A percentile compares a stretch with the other conserved stretches of the same genome.
phyloP scores from a whole-genome alignment of 2,113 vertebrate genomes.

The Haemorhous mexicanus region DNA sequence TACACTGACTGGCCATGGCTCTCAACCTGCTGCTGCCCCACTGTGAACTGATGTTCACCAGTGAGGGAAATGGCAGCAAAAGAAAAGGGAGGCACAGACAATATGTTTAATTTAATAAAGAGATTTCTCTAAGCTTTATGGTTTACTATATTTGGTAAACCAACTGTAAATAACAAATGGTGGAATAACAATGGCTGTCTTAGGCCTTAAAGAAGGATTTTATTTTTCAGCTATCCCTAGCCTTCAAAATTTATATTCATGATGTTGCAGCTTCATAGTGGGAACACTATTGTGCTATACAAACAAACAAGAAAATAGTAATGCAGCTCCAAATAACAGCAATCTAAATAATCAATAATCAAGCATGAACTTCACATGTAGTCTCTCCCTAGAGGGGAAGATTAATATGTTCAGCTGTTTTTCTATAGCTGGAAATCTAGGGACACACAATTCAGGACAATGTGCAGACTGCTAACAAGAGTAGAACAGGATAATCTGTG shows the following conservation, averaged over 20 bases:
- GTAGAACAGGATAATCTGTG: neutral
- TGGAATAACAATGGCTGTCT: neutral
- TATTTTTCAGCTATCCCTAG: neutral
- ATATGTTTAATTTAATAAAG: neutral
- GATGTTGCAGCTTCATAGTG: neutral
- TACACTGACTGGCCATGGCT: constrained; percentile 14
- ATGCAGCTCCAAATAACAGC: neutral
- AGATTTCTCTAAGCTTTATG: neutral
- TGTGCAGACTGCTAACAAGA: neutral
- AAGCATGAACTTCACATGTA: neutral
- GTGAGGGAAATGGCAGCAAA: neutral
- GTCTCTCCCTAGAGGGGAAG: neutral
- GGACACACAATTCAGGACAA: neutral
- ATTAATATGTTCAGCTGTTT: neutral
- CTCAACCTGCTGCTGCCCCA: neutral
- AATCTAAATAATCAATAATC: neutral
- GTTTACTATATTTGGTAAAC: neutral
- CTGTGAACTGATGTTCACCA: neutral
- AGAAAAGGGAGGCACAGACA: neutral
- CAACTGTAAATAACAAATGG: neutral
- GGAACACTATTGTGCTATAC: neutral
- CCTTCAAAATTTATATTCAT: neutral
- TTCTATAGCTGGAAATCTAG: neutral
- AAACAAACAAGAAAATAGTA: neutral
- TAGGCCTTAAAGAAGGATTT: neutral